Evolutionary conservation across 2,797 vertebrate species (phyloP), one percentile per base, ranked within the genome.

Genomic region (Parotocinclus haroldoi): DNA sequence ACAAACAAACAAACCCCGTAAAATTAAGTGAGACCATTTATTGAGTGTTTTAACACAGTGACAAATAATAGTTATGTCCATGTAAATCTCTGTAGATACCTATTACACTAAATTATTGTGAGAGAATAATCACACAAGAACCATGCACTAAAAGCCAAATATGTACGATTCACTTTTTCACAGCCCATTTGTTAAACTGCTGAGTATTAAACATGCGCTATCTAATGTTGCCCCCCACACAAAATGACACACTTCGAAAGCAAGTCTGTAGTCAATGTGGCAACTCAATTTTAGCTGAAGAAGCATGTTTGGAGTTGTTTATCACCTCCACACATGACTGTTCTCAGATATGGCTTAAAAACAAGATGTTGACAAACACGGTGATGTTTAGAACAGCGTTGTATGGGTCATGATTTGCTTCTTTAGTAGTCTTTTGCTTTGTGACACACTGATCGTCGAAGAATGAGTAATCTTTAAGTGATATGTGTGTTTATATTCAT

Each of bases 211-310:
- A 53, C 46, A 49, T 38, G 18, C 27, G 9, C 13, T 59, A 39
- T 40, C 44, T 17, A 16, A 16, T 11, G 7, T 12, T n/a, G 45
- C 50, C 42, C 45, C 7, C 54, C 45, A 49, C 17, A 42, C 10
- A 60, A 51, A 52, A 66, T 71, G 69, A 66, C 69, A 66, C 69
- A 71, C 57, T 60, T 66, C 58, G 69, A 71, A 71, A 71, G 69
- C 58, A 40, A 45, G 38, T 27, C 27, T 55, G 49, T 49, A 66
- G 69, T 71, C 62, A 66, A 4, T 66, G 63, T 66, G 57, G 69
- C 50, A 60, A 16, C 7, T 42, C 9, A 16, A 55, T 54, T 65
- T 46, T 13, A 66, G 63, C 57, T 60, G 63, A 66, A 53, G 17
- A 42, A 55, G 63, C 69, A 59, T 19, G 18, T 66, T 55, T 55